Base-by-base conservation (phyloP, 2,797 vertebrate genomes). In the Anisognathus igniventris region DNA sequence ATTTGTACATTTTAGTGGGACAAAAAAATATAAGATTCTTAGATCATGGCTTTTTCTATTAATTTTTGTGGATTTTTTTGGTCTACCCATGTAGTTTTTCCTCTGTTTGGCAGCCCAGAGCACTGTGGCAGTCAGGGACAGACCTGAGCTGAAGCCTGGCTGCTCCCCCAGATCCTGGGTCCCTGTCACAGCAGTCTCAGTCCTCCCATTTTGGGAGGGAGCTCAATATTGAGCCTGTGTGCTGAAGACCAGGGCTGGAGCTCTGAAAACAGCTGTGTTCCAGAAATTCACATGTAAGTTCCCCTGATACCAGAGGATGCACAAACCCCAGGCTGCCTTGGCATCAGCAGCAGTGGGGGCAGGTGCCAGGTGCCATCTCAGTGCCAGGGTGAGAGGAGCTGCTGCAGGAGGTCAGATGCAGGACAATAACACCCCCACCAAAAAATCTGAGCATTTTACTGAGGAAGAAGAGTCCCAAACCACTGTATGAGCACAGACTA, bases 61-160 rank as follows among this genome's bases (percentile, higher is more conserved):
- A 6, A 3, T 31, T 14, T 31, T 11, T 25, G 14, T 14, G 39
- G 39, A 25, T 17, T 56, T 56, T 57, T 48, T 48, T 48, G 6
- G 0, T 4, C 31, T 71, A 3, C 8, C 44, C 44, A 23, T 5
- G 35, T 40, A 25, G 19, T 22, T 33, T 30, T 37, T 0, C 5
- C 4, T 45, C 10, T 54, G 10, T 56, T 10, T 76, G 45, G 5
- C 45, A 51, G 17, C 12, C 18, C 1, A 7, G 30, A 30, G 23
- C 25, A 10, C 27, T 56, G 28, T 53, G 66, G 6, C 44, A 51
- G 50, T 35, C 57, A 20, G 31, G 33, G 17, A 27, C 7, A 58
- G 60, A 48, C 5, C 25, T 40, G 67, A 31, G 10, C 3, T 64
- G 62, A 53, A 60, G 20, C 13, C 37, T 65, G 31, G 6, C 21